Conservation (phyloP, 2,797 vertebrate genomes). For the Sebastes kiyomatsui region DNA sequence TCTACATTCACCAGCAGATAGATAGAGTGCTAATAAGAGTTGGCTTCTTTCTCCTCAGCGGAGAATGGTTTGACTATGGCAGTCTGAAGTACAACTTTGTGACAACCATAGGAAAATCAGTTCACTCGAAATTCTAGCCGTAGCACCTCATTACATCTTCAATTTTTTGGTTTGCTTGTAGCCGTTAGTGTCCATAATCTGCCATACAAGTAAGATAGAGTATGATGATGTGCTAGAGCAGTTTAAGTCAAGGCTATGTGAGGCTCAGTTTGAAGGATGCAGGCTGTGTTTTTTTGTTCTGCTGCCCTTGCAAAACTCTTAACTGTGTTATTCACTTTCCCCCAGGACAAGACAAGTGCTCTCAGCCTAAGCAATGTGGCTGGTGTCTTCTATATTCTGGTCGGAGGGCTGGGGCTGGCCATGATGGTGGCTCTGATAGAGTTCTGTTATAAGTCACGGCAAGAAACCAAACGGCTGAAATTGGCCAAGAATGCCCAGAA, state of each 20-base stretch:
- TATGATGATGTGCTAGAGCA: constrained; percentile 31
- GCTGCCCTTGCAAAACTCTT: constrained; percentile 77
- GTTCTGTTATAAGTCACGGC: constrained; percentile 99
- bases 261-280: constrained; percentile 52
- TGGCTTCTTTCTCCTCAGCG: constrained; percentile 61
- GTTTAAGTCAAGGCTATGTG: constrained; percentile 32
- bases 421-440: constrained; percentile 99
- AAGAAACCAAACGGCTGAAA: constrained; percentile 99
- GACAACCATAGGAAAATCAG: constrained; percentile 59
- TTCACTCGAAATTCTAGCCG: constrained; percentile 36
- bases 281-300: constrained; percentile 64
- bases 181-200: constrained; percentile 42
- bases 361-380: constrained; percentile 99
- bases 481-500: constrained; percentile 99
- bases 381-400: constrained; percentile 99
- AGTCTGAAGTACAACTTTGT: constrained; percentile 51
- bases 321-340: constrained; percentile 87
- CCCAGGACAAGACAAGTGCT: constrained; percentile 99
- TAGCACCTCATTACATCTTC: constrained; percentile 50
- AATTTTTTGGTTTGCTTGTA: constrained; percentile 55
- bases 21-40: constrained; percentile 25
- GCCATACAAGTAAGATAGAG: constrained; percentile 41
- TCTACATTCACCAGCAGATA: constrained; percentile 81
- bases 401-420: constrained; percentile 98
- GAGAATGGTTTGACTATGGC: constrained; percentile 62